Evolutionary conservation across 2,797 vertebrate genomes (phyloP).

Genomic region (Chelidonichthys spinosus): DNA sequence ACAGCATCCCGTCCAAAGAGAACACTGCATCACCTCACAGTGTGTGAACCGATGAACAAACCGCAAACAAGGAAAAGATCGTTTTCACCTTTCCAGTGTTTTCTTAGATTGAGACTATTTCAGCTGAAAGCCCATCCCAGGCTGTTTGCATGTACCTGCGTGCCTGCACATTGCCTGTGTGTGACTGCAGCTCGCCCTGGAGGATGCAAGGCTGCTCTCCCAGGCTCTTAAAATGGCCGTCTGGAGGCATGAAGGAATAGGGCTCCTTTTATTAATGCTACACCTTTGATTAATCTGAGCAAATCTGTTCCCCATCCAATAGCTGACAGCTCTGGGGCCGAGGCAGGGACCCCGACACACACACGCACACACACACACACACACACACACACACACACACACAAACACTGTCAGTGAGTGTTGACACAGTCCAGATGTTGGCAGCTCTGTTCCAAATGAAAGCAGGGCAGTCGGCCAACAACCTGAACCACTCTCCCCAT

Average conservation of each 20-base stretch:
- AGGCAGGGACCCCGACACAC: conserved; percentile 62
- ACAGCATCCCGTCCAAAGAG: conserved; percentile 15
- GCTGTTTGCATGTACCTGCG: conserved; percentile 17
- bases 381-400: conserved; percentile 39
- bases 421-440: conserved; percentile 90
- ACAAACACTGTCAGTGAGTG: conserved; percentile 75
- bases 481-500: conserved; percentile 86
- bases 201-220: conserved; percentile 59
- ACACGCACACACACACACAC: conserved; percentile 36
- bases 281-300: conserved; percentile 86
- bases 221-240: conserved; percentile 72
- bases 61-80: neutral
- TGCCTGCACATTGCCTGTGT: conserved; percentile 12
- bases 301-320: conserved; percentile 84
- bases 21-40: conserved; percentile 9
- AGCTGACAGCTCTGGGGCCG: conserved; percentile 77
- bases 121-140: neutral
- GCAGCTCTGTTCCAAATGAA: conserved; percentile 86
- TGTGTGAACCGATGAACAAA: conserved; percentile 1
- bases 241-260: conserved; percentile 67
- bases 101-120: conserved; percentile 6
- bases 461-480: conserved; percentile 85
- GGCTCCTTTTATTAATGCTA: conserved; percentile 79
- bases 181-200: conserved; percentile 51
- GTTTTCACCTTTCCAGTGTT: conserved; percentile 28